phyloP scores from a whole-genome alignment of 2,113 vertebrate genomes.

The Ceyx margarethae region DNA sequence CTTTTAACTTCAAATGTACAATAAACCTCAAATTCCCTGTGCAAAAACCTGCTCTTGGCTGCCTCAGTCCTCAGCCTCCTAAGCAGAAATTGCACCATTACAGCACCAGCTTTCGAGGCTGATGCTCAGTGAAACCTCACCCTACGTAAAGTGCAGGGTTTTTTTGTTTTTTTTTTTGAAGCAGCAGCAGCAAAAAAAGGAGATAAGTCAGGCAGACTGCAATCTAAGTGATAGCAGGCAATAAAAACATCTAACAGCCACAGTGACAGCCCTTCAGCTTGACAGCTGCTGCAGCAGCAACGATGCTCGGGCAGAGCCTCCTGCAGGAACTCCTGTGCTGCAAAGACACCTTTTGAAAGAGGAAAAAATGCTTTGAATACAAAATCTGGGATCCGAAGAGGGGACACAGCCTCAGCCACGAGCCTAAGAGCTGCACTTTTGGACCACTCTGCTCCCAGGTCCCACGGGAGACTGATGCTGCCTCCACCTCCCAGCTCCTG shows the following conservation, averaged over 20 bases:
- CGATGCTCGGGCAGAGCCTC: not conserved
- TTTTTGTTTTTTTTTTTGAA: not conserved
- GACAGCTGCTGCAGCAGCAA: not conserved
- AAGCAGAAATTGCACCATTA: not conserved
- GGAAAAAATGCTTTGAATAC: not conserved
- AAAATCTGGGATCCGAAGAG: not conserved
- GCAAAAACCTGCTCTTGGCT: not conserved
- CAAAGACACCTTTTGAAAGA: not conserved
- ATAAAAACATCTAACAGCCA: not conserved
- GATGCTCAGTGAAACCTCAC: not conserved
- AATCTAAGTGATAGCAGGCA: not conserved
- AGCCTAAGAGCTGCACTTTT: not conserved
- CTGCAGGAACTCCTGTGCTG: not conserved
- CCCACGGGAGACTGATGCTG: accelerated
- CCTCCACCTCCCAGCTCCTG: not conserved
- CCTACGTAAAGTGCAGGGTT: not conserved
- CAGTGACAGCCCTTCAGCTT: not conserved
- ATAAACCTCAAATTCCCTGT: not conserved
- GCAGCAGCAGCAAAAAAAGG: not conserved
- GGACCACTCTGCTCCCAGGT: not conserved
- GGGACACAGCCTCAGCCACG: not conserved
- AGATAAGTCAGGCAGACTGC: not conserved
- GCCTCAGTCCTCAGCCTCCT: not conserved
- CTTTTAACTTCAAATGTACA: not conserved
- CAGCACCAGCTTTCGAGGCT: not conserved